These are phyloP conservation scores for Meandrina meandrites DNA, from an alignment of 92 coral and sea anemone genomes.

Conservation along the genomic window DNA sequence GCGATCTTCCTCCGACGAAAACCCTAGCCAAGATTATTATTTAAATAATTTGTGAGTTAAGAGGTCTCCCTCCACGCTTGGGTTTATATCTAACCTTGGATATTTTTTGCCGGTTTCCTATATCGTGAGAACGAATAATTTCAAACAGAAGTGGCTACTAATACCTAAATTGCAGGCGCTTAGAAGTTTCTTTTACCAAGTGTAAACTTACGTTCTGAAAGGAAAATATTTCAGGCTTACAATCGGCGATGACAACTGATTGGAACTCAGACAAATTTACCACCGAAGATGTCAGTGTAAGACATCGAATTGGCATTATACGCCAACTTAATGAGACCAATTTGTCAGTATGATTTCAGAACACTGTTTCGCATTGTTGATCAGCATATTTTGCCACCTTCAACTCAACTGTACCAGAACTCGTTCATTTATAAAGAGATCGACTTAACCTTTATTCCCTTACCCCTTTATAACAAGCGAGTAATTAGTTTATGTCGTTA, in stretches of 20 bases:
- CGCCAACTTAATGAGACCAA: constrained; percentile 46
- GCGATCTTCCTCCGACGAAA: constrained; percentile 1
- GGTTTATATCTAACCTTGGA: not conserved
- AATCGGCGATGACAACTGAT: constrained; percentile 40
- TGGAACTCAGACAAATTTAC: constrained; percentile 29
- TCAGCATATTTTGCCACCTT: constrained; percentile 39
- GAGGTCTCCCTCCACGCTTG: constrained; percentile 7
- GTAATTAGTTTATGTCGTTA: constrained; percentile 57
- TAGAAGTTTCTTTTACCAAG: constrained; percentile 17
- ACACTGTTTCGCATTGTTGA: constrained; percentile 30
- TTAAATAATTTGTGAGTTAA: constrained; percentile 32
- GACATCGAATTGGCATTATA: constrained; percentile 42
- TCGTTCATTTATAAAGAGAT: constrained; percentile 21
- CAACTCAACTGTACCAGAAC: constrained; percentile 4
- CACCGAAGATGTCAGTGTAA: constrained; percentile 25
- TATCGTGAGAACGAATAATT: not conserved
- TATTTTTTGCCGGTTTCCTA: constrained; percentile 2
- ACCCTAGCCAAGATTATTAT: constrained; percentile 23
- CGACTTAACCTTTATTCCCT: constrained; percentile 2
- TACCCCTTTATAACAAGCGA: constrained; percentile 25
- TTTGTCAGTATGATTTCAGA: constrained; percentile 45
- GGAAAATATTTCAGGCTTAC: constrained; percentile 22
- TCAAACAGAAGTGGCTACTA: constrained; percentile 15
- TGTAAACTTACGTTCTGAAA: constrained; percentile 22
- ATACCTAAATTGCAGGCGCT: constrained; percentile 3